Percentiles rank a stretch among this genome's conserved stretches.
phyloP scores from a whole-genome alignment of 1,140 invertebrate species.

The Metaphire vulgaris region DNA sequence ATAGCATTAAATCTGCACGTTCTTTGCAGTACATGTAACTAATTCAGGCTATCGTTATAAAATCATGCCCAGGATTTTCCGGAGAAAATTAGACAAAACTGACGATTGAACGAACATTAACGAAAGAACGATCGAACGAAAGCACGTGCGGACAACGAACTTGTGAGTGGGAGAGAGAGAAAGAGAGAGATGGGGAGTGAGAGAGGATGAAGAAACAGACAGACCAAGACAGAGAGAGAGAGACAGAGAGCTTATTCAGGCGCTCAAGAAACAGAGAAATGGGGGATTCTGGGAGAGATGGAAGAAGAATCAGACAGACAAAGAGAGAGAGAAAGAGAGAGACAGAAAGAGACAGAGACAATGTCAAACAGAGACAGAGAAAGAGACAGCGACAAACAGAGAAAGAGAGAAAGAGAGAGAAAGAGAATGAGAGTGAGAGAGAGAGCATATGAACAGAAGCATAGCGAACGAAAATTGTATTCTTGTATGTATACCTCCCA shows the following conservation, averaged over 20 bases:
- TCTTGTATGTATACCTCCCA: too few species aligned
- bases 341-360: not conserved
- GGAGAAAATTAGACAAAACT: too few species aligned
- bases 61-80: too few species aligned
- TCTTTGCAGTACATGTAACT: too few species aligned
- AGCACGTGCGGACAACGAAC: too few species aligned
- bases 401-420: not conserved
- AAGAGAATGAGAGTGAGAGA: not conserved
- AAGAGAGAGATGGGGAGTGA: not conserved
- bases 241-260: not conserved
- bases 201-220: not conserved
- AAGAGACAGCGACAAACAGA: not conserved
- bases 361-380: not conserved
- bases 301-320: not conserved
- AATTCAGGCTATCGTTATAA: too few species aligned
- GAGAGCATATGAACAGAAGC: too few species aligned
- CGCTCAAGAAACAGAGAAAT: not conserved
- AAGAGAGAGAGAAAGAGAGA: not conserved
- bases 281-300: not conserved
- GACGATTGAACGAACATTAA: too few species aligned
- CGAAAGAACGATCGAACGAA: too few species aligned
- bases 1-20: too few species aligned
- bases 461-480: too few species aligned
- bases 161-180: too few species aligned
- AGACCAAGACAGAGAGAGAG: not conserved